Percentiles rank a stretch among this genome's conserved stretches.
Evolutionary conservation across 2,797 vertebrate species (phyloP).

Genomic region (Anguilla obscura): DNA sequence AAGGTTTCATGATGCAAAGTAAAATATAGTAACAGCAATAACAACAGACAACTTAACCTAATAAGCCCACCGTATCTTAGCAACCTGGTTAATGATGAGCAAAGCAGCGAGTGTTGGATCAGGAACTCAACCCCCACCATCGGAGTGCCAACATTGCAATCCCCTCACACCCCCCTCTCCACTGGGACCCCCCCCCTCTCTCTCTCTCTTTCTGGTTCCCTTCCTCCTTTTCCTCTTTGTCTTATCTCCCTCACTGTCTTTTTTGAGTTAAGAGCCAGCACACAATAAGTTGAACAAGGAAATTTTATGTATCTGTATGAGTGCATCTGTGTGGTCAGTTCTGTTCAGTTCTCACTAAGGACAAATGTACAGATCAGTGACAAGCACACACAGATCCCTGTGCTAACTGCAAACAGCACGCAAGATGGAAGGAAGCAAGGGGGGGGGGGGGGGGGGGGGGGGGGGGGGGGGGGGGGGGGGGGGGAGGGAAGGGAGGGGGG

Average conservation of each 20-base stretch:
- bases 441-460: background rate
- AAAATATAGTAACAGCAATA: slow-evolving; percentile 81
- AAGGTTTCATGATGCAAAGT: slow-evolving; percentile 65
- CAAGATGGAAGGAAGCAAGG: slow-evolving; percentile 53
- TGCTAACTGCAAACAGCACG: slow-evolving; percentile 70
- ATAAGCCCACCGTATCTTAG: slow-evolving; percentile 78
- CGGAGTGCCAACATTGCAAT: slow-evolving; percentile 66
- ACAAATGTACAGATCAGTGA: slow-evolving; percentile 15
- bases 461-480: background rate
- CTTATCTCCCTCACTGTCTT: background rate
- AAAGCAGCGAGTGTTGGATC: slow-evolving; percentile 67
- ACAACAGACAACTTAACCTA: slow-evolving; percentile 78
- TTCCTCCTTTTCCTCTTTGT: slow-evolving; percentile 29
- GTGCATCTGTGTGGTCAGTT: background rate
- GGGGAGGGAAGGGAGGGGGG: background rate
- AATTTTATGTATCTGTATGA: background rate
- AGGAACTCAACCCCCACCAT: slow-evolving; percentile 68
- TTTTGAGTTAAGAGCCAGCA: background rate
- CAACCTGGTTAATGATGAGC: slow-evolving; percentile 79
- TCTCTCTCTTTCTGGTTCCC: too few relatives aligned
- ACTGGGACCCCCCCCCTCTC: too few relatives aligned
- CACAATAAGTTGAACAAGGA: too few relatives aligned
- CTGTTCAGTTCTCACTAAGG: background rate
- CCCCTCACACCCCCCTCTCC: slow-evolving; percentile 47
- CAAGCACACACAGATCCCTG: slow-evolving; percentile 59